A percentile compares a stretch with the other conserved stretches of the same genome.
Evolutionary conservation across 2,113 vertebrate species (phyloP).

Genomic region (Nothoprocta pentlandii): DNA sequence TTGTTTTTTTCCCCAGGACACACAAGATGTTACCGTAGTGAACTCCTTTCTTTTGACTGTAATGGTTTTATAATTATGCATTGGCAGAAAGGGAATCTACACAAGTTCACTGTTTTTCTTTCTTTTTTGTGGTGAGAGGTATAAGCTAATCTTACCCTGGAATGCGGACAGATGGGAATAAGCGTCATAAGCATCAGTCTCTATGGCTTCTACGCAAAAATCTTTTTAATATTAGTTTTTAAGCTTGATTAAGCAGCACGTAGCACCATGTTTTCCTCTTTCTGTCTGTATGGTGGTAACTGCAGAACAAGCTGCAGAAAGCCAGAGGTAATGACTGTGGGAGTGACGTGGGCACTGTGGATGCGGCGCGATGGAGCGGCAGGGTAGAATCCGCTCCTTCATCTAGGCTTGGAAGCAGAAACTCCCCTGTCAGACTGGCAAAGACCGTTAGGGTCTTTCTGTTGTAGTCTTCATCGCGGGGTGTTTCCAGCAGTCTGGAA

Average conservation of each 20-base stretch:
- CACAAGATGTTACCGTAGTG: constrained; percentile 22
- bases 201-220: not conserved
- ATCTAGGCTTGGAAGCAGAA: not conserved
- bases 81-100: constrained; percentile 42
- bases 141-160: constrained; percentile 30
- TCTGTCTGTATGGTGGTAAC: not conserved
- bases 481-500: not conserved
- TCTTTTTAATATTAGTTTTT: not conserved
- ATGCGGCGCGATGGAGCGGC: no score
- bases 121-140: not conserved
- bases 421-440: not conserved
- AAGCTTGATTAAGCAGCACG: not conserved
- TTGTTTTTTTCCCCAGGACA: not conserved
- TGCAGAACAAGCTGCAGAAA: not conserved
- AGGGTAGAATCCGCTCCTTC: not conserved
- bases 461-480: not conserved
- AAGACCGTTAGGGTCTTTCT: not conserved
- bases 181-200: not conserved
- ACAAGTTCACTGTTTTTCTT: constrained; percentile 11
- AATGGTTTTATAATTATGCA: constrained; percentile 45
- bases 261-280: not conserved
- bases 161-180: constrained; percentile 33
- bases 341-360: no score
- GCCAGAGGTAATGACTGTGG: not conserved
- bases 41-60: constrained; percentile 25